A percentile compares a stretch with the other conserved stretches of the same genome.
These are phyloP conservation scores for Galerucella pusilla DNA, from an alignment of 2,888 invertebrate species.

Conservation along the genomic window DNA sequence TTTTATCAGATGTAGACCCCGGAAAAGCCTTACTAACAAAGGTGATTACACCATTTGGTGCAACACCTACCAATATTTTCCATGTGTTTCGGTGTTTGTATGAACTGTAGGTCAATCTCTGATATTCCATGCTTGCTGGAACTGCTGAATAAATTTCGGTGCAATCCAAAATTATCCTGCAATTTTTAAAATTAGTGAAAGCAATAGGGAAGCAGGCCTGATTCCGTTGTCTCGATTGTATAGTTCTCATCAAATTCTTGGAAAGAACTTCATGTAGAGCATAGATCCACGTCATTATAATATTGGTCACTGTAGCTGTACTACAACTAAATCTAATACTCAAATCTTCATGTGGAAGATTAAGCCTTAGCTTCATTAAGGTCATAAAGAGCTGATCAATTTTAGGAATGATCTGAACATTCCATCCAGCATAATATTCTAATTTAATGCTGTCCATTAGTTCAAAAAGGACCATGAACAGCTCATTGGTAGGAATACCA, in stretches of 20 bases:
- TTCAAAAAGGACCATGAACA: conserved; percentile 36
- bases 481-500: conserved; percentile 39
- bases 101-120: no score
- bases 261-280: conserved; percentile 45
- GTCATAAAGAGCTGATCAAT: conserved; percentile 43
- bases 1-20: no score
- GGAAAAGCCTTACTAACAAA: no score
- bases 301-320: conserved; percentile 39
- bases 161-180: conserved; percentile 37
- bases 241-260: conserved; percentile 44
- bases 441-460: conserved; percentile 23
- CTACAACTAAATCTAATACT: conserved; percentile 42
- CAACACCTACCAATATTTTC: no score
- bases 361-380: conserved; percentile 38
- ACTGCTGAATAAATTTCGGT: no score
- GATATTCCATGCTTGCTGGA: no score
- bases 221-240: conserved; percentile 45
- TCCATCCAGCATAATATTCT: conserved; percentile 40
- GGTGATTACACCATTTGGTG: no score
- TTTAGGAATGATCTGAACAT: conserved; percentile 34
- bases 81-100: no score
- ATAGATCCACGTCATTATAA: conserved; percentile 47
- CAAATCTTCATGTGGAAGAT: conserved; percentile 43
- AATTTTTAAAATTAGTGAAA: conserved; percentile 45
- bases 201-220: conserved; percentile 43